Percentiles rank a stretch among this genome's conserved stretches.
Conservation (phyloP, 2,797 vertebrate species). For the Sorex maritimensis region DNA sequence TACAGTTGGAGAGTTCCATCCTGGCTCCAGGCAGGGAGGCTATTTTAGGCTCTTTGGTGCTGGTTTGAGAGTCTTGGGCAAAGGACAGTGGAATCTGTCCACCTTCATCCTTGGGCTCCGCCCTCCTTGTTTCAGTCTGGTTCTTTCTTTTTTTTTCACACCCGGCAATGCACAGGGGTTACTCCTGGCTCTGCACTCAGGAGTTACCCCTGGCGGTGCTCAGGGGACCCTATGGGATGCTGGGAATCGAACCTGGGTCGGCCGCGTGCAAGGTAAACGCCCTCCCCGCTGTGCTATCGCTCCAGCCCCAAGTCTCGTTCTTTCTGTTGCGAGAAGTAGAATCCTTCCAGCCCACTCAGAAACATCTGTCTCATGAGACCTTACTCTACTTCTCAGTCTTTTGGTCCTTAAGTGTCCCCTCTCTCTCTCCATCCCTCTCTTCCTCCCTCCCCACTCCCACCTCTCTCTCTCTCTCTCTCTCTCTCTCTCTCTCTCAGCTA, state of each 20-base stretch:
- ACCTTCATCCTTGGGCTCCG: neutral
- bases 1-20: neutral
- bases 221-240: too few species aligned
- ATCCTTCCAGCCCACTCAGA: neutral
- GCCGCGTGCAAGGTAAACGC: too few species aligned
- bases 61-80: neutral
- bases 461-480: neutral
- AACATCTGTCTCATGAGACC: conserved; percentile 26
- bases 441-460: neutral
- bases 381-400: too few species aligned
- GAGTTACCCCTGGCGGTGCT: too few species aligned
- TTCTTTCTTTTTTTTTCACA: neutral
- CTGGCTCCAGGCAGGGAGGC: neutral
- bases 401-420: neutral
- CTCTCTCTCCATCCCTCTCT: conserved; percentile 1
- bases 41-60: conserved; percentile 28
- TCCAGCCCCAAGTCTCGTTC: too few species aligned
- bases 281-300: too few species aligned
- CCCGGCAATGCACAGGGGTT: too few species aligned
- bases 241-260: too few species aligned
- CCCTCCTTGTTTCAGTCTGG: conserved; percentile 49
- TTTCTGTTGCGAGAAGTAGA: neutral
- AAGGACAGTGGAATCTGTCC: neutral
- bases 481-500: neutral
- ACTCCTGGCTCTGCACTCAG: too few species aligned